Conservation (phyloP, 2,797 vertebrate species). For the Microctenopoma steveboyesi region DNA sequence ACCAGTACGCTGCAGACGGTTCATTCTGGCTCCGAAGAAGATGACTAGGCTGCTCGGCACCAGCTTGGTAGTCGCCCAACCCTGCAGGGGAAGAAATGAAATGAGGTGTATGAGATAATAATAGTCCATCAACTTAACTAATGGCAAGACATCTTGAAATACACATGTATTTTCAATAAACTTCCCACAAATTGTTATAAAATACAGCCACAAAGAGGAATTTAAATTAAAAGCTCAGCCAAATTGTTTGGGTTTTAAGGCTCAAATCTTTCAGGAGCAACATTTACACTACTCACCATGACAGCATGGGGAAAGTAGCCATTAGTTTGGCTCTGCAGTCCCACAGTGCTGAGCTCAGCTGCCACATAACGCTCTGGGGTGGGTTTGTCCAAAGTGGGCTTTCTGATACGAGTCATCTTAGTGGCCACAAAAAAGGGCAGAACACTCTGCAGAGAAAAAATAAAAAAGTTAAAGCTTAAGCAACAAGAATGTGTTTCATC, state of each 20-base stretch:
- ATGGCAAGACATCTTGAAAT: neutral
- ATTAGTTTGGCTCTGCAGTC: constrained; percentile 87
- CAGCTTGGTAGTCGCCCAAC: constrained; percentile 77
- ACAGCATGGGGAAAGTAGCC: constrained; percentile 91
- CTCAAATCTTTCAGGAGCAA: neutral
- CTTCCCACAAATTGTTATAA: neutral
- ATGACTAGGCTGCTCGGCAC: constrained; percentile 80
- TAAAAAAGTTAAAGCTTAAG: neutral
- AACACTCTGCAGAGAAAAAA: constrained; percentile 85
- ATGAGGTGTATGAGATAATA: neutral
- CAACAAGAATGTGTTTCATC: neutral
- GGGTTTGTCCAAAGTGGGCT: constrained; percentile 87
- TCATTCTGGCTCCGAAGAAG: constrained; percentile 75
- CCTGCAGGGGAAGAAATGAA: constrained; percentile 69
- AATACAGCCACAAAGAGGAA: neutral
- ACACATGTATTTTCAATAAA: neutral
- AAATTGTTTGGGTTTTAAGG: neutral
- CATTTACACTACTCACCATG: constrained; percentile 79
- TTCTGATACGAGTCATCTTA: constrained; percentile 91
- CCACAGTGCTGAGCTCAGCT: constrained; percentile 89
- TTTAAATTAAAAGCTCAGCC: neutral
- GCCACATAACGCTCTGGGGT: constrained; percentile 89
- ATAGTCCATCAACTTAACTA: neutral
- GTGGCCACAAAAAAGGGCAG: constrained; percentile 92
- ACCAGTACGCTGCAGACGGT: constrained; percentile 83